Base-by-base conservation (phyloP, 2,888 invertebrate species). In the Mantis religiosa region DNA sequence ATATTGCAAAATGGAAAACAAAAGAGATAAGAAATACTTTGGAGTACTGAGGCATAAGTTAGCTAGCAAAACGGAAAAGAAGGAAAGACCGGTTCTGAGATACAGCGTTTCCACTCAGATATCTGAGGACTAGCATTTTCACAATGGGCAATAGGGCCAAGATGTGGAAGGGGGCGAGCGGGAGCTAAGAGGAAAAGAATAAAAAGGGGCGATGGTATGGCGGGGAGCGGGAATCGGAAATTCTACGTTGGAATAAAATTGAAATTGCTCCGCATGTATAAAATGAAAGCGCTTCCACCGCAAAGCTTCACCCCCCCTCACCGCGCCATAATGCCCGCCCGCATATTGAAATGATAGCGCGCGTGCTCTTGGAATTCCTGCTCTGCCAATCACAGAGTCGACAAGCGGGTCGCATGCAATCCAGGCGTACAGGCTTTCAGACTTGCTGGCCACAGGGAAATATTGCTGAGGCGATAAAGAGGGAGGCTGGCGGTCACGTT, bases 201-300 rank as follows among this genome's bases (percentile, higher is more conserved):
- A 71, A 71, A 71, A 71, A 71, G 54, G 54, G 54, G 54, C 25
- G 54, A 71, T 71, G 54, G 54, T 71, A 6, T 20, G 54, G 54
- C 20, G 54, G 54, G 54, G 34, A 86, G 54, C 34, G 86, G 34
- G 87, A 87, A 87, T 87, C 87, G 87, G 82, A 82, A 87, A 87
- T 87, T 87, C 82, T 87, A 87, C 27, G 87, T 82, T 82, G 82
- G 87, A 87, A 87, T 87, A 87, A 87, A 87, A 87, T 82, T 87
- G 82, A 87, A 87, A 87, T 87, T 87, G 87, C 87, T 87, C 82
- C 82, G 87, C 87, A 87, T 87, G 87, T 87, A 87, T 87, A 87
- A 87, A 87, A 87, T 87, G 82, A 82, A 87, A 87, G 87, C 30
- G 41, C 87, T 82, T 87, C 87, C 87, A 87, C 87, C 87, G 87